phyloP scores from a whole-genome alignment of 1,140 invertebrate species.

The Monomorium pharaonis region DNA sequence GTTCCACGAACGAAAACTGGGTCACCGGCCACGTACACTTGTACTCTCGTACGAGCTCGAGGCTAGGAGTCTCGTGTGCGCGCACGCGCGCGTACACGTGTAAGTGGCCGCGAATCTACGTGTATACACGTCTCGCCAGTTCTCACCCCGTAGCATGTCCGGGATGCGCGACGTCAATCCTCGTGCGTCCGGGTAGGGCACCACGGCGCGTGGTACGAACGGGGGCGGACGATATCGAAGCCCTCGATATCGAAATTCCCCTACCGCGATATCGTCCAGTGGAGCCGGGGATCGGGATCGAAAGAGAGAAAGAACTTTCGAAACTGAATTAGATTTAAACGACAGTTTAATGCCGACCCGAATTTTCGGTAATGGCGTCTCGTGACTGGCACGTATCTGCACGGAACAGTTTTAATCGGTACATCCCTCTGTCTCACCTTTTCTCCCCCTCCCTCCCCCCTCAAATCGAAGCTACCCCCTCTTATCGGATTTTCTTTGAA shows the following conservation, averaged over 20 bases:
- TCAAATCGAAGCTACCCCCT: neutral
- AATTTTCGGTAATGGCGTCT: constrained; percentile 52
- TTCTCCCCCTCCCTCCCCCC: neutral
- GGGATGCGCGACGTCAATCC: constrained; percentile 26
- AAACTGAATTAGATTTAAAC: constrained; percentile 42
- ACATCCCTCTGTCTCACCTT: neutral
- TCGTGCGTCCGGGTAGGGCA: constrained; percentile 4
- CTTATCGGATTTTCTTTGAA: constrained; percentile 40
- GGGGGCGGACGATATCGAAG: neutral
- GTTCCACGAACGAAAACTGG: constrained; percentile 74
- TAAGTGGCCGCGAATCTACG: constrained; percentile 52
- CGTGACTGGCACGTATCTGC: constrained; percentile 48
- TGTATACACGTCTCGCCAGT: constrained; percentile 54
- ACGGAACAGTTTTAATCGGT: constrained; percentile 51
- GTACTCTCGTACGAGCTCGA: constrained; percentile 62
- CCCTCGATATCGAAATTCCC: neutral
- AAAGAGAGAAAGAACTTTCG: neutral
- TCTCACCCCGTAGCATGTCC: constrained; percentile 35
- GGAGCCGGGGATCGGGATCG: constrained; percentile 4
- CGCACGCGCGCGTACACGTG: constrained; percentile 32
- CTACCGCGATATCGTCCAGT: neutral
- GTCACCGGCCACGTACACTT: constrained; percentile 66
- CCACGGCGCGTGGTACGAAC: constrained; percentile 28
- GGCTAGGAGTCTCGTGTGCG: constrained; percentile 56
- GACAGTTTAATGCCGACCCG: constrained; percentile 36